Base-by-base conservation (phyloP, 2,797 vertebrate species). In the Gymnoscopelus braueri region DNA sequence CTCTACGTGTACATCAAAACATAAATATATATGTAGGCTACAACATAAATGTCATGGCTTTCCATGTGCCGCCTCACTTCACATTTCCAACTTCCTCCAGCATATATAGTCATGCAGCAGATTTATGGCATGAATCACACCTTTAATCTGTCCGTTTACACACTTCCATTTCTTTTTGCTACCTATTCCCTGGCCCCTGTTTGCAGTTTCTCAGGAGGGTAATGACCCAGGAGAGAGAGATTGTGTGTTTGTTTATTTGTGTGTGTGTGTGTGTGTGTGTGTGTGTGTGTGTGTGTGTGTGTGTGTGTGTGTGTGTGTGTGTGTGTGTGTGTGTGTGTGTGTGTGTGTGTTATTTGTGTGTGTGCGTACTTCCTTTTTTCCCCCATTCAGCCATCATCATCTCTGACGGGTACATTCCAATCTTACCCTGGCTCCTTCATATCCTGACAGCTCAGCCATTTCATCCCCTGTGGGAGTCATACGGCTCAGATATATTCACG, bases 51-150 rank as follows among this genome's bases (percentile, higher is more conserved):
- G 47, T 81, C 72, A 78, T 39, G 23, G 6, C 60, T 56, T 74
- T 67, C 55, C 13, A n/a, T 32, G 32, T 32, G 26, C 26, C 26
- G 26, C 5, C 29, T 32, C 29, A 32, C 3, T 32, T 6, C 32
- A 4, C 32, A 35, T 6, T 35, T 35, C 32, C 32, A 6, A 5
- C 5, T 35, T 6, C 32, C 61, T 77, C 29, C 68, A 77, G 66
- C 60, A 80, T 65, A 88, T 86, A 83, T 35, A 35, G 32, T 35
- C 5, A 79, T 77, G 75, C 79, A 71, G 47, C 24, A 86, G 84
- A 89, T 88, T 85, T 86, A 87, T 87, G 70, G 67, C 59, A 52
- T 63, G 80, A 84, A 88, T 88, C 75, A 72, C 75, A 69, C 66
- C 63, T 39, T 78, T 88, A 81, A 87, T 85, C 77, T 84, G 65